Conservation (phyloP, 2,888 invertebrate genomes). For the Pyrgus malvae region DNA sequence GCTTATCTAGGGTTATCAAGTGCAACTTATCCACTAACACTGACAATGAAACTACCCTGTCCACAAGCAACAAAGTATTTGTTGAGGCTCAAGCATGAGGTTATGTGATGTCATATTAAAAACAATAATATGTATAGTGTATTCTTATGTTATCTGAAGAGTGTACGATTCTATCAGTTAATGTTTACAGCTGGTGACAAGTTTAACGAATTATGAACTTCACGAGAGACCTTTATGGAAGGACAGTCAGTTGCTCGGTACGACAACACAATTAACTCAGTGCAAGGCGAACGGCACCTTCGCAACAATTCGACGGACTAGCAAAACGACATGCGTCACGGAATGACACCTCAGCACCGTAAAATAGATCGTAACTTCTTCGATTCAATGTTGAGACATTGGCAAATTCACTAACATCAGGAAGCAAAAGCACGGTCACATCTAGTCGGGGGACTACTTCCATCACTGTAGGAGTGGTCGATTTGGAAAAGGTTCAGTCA, state of each 20-base stretch:
- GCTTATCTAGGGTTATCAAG: constrained; percentile 7
- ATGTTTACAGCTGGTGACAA: neutral
- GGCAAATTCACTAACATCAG: too few species aligned
- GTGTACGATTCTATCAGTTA: neutral
- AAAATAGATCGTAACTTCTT: too few species aligned
- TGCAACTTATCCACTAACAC: neutral
- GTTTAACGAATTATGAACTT: neutral
- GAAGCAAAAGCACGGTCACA: too few species aligned
- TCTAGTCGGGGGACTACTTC: too few species aligned
- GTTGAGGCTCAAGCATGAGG: neutral
- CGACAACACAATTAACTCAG: neutral
- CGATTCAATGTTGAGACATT: too few species aligned
- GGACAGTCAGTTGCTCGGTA: too few species aligned
- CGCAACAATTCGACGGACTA: neutral
- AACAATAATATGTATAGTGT: too few species aligned
- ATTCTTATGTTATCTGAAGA: too few species aligned
- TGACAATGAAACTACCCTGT: neutral
- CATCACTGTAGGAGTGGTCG: too few species aligned
- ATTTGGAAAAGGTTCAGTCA: too few species aligned
- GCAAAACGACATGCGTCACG: neutral
- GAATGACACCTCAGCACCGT: neutral
- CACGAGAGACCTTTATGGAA: neutral
- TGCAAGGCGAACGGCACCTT: neutral
- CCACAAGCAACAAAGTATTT: neutral
- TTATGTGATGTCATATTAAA: neutral